These are phyloP conservation scores for Sturnus vulgaris DNA, from an alignment of 2,113 vertebrate genomes.

Conservation along the genomic window DNA sequence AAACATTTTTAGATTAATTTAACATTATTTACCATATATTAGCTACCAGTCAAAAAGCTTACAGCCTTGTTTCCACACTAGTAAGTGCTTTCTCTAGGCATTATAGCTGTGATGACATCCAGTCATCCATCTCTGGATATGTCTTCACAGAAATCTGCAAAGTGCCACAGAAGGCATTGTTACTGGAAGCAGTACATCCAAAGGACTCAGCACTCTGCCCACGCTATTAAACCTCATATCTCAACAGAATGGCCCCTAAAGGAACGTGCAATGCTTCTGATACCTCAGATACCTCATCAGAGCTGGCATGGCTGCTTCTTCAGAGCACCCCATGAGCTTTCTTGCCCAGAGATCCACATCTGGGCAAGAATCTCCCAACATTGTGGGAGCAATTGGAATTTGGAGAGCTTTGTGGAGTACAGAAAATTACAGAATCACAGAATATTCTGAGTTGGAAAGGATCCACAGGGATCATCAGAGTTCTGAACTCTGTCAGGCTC, in stretches of 20 bases:
- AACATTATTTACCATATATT: neutral
- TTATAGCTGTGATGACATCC: neutral
- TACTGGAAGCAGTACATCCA: neutral
- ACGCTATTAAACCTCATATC: neutral
- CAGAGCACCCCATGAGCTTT: fast-evolving
- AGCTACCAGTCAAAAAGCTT: neutral
- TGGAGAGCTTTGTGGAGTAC: neutral
- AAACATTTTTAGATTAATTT: neutral
- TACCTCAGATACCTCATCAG: neutral
- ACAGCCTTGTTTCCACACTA: neutral
- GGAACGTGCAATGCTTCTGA: neutral
- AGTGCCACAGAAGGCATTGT: fast-evolving
- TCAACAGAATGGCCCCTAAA: neutral
- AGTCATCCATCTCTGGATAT: neutral
- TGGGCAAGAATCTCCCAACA: neutral
- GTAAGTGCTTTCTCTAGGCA: neutral
- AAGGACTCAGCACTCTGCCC: neutral
- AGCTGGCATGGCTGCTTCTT: neutral
- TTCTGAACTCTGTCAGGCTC: neutral
- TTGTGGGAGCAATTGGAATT: neutral
- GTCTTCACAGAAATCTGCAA: neutral
- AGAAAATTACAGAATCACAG: neutral
- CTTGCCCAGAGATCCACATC: neutral
- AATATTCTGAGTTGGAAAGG: neutral
- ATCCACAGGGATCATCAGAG: neutral